These are phyloP conservation scores for Puma concolor DNA, from an alignment of 2,113 vertebrate genomes.

Conservation along the genomic window DNA sequence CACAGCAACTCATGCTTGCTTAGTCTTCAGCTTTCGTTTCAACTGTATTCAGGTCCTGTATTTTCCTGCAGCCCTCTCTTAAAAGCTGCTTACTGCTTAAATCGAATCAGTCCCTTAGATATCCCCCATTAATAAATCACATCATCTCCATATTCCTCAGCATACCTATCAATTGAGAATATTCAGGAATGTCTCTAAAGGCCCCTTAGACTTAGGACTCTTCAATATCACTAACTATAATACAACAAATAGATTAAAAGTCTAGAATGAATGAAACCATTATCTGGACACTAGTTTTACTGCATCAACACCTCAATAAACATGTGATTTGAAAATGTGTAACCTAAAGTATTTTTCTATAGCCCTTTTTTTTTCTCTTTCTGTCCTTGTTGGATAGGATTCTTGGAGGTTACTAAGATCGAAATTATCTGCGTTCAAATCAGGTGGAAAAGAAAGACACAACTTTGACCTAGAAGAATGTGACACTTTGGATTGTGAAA, in stretches of 20 bases:
- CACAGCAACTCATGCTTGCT: background rate
- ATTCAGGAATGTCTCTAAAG: background rate
- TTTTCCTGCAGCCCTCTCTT: background rate
- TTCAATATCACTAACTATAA: background rate
- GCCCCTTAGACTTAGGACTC: background rate
- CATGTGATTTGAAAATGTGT: background rate
- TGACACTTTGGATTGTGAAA: background rate
- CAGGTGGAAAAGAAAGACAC: background rate
- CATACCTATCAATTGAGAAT: background rate
- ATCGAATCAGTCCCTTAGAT: background rate
- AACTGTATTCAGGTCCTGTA: background rate
- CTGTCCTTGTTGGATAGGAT: background rate
- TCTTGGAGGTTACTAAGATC: conserved; percentile 9
- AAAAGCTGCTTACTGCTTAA: background rate
- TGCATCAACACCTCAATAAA: background rate
- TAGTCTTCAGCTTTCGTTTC: background rate
- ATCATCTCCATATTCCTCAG: background rate
- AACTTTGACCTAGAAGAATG: conserved; percentile 52
- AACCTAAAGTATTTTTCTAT: background rate
- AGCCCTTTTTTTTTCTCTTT: background rate
- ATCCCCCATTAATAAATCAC: background rate
- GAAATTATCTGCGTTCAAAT: conserved; percentile 37
- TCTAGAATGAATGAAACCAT: background rate
- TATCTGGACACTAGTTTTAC: background rate
- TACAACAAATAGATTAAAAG: background rate